Percentiles rank a stretch among this genome's conserved stretches.
These are phyloP conservation scores for Papilio machaon DNA, from an alignment of 1,140 invertebrate species.

Conservation along the genomic window DNA sequence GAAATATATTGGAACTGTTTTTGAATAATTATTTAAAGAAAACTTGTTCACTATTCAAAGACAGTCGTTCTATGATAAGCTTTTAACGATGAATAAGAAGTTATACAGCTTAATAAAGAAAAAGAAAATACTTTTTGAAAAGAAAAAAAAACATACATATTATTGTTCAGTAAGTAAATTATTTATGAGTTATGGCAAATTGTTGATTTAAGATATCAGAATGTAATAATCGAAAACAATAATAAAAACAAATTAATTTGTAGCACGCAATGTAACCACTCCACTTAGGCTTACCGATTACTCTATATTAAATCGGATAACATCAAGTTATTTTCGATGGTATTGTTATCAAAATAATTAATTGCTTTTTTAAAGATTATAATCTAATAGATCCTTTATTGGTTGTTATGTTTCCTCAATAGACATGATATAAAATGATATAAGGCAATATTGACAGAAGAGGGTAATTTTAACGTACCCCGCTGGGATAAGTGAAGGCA, in stretches of 20 bases:
- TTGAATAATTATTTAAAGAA: no score
- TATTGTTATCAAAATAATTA: conserved; percentile 10
- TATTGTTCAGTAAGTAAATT: not conserved
- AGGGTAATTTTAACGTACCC: conserved; percentile 63
- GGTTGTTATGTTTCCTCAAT: conserved; percentile 15
- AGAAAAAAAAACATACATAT: not conserved
- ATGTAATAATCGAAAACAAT: conserved; percentile 40
- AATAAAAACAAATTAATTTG: conserved; percentile 75
- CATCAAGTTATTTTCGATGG: conserved; percentile 2
- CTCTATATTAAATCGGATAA: conserved; percentile 55
- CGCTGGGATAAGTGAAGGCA: conserved; percentile 77
- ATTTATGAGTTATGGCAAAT: not conserved
- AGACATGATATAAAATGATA: conserved; percentile 22
- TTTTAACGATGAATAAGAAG: no score
- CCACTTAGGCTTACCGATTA: conserved; percentile 72
- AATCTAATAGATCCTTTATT: conserved; percentile 1
- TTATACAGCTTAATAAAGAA: not conserved
- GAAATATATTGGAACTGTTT: no score
- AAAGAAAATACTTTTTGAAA: not conserved
- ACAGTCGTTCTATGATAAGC: no score
- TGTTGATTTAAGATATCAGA: not conserved
- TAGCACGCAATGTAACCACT: conserved; percentile 69
- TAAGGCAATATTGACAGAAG: conserved; percentile 44
- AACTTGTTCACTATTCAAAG: no score
- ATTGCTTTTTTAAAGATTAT: not conserved